phyloP scores from a whole-genome alignment of 2,888 invertebrate species.

The Drosophila longiperda region DNA sequence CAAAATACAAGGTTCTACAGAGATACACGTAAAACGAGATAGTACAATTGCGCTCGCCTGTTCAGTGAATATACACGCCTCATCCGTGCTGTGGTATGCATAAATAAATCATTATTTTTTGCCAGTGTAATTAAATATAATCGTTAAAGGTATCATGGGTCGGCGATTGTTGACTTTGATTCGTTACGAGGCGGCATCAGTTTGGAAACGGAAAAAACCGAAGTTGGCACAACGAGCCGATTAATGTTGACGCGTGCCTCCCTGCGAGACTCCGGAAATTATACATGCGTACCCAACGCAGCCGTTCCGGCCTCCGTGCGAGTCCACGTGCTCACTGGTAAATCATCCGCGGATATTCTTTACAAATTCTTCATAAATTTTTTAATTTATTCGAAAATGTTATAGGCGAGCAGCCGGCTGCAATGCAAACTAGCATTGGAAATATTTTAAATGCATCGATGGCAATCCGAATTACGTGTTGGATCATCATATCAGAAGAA shows the following conservation, averaged over 20 bases:
- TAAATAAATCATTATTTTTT: neutral
- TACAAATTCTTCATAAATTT: neutral
- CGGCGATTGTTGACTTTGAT: slow-evolving; percentile 92
- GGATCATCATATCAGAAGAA: slow-evolving; percentile 84
- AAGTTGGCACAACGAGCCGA: slow-evolving; percentile 93
- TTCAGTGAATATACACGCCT: slow-evolving; percentile 94
- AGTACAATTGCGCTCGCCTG: slow-evolving; percentile 95
- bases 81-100: slow-evolving; percentile 89
- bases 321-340: slow-evolving; percentile 94
- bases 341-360: slow-evolving; percentile 68
- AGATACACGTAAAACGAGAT: slow-evolving; percentile 95
- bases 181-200: slow-evolving; percentile 94
- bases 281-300: slow-evolving; percentile 94
- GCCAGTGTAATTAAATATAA: neutral
- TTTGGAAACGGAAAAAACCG: slow-evolving; percentile 94
- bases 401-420: slow-evolving; percentile 93
- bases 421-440: slow-evolving; percentile 91
- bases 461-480: slow-evolving; percentile 77
- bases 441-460: slow-evolving; percentile 78
- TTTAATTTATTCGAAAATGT: slow-evolving; percentile 4
- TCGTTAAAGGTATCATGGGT: slow-evolving; percentile 90
- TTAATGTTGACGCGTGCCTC: slow-evolving; percentile 94
- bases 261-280: slow-evolving; percentile 94
- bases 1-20: slow-evolving; percentile 93
- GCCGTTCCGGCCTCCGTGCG: slow-evolving; percentile 93